Evolutionary conservation across 2,888 invertebrate species (phyloP).

Genomic region (Chalcis sispes): DNA sequence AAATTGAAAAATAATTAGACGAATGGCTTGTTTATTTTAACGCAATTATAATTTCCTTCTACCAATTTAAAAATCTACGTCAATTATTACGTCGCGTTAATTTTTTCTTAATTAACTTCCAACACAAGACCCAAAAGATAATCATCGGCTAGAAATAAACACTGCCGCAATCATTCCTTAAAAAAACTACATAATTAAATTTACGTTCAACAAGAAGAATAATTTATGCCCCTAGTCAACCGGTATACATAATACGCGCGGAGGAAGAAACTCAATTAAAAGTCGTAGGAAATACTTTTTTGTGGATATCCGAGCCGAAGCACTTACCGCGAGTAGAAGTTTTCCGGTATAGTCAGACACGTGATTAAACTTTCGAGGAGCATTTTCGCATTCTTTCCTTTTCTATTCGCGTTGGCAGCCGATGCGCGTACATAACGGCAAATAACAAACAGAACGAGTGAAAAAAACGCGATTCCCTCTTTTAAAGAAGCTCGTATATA

Average conservation of each 20-base stretch:
- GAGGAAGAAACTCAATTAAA: slow-evolving; percentile 42
- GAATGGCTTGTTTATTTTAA: no score
- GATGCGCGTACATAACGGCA: slow-evolving; percentile 19
- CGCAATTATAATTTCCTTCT: no score
- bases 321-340: slow-evolving; percentile 12
- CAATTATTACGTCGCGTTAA: no score
- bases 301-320: slow-evolving; percentile 23
- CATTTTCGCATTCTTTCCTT: background rate
- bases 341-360: slow-evolving; percentile 31
- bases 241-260: background rate
- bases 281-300: slow-evolving; percentile 12
- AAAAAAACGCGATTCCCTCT: slow-evolving; percentile 3
- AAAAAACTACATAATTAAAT: no score
- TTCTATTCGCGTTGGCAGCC: background rate
- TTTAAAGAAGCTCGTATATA: background rate
- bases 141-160: no score
- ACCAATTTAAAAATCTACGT: no score
- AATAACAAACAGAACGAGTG: slow-evolving; percentile 28
- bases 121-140: no score
- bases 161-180: no score
- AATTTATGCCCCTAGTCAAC: slow-evolving; percentile 32
- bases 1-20: no score
- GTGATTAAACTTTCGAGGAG: slow-evolving; percentile 50
- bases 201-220: slow-evolving; percentile 14
- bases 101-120: no score